Percentiles rank a stretch among this genome's conserved stretches.
Evolutionary conservation across 2,113 vertebrate genomes (phyloP).

Genomic region (Gila orcuttii): DNA sequence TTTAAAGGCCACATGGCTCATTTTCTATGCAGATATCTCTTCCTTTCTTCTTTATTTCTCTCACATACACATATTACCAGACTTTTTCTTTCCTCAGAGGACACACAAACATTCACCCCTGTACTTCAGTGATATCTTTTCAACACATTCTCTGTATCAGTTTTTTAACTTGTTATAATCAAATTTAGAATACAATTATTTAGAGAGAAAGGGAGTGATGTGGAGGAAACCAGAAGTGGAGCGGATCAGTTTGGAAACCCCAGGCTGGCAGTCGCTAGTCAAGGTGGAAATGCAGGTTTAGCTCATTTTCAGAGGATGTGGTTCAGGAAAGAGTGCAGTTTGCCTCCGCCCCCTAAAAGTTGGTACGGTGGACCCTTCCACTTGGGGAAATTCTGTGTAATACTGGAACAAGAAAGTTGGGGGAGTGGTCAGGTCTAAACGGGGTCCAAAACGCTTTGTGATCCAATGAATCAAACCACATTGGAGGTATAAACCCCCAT

Average conservation of each 20-base stretch:
- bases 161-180: not conserved
- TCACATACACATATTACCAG: conserved; percentile 40
- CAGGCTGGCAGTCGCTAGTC: conserved; percentile 8
- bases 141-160: not conserved
- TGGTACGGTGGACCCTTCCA: conserved; percentile 27
- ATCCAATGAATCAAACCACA: not conserved
- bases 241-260: conserved; percentile 10
- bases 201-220: not conserved
- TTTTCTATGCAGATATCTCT: not conserved
- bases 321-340: conserved; percentile 32
- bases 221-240: conserved; percentile 33
- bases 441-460: not conserved
- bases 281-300: conserved; percentile 32
- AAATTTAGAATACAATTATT: not conserved
- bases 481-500: not conserved
- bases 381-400: conserved; percentile 26
- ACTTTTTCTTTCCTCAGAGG: conserved; percentile 30
- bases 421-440: not conserved
- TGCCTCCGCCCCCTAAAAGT: not conserved
- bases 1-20: conserved; percentile 23
- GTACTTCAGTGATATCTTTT: not conserved
- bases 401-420: conserved; percentile 20
- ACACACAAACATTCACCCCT: conserved; percentile 53
- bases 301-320: conserved; percentile 44
- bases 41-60: too few species aligned